Base-by-base conservation (phyloP, 92 coral and sea anemone species). In the Actinostola sp. region DNA sequence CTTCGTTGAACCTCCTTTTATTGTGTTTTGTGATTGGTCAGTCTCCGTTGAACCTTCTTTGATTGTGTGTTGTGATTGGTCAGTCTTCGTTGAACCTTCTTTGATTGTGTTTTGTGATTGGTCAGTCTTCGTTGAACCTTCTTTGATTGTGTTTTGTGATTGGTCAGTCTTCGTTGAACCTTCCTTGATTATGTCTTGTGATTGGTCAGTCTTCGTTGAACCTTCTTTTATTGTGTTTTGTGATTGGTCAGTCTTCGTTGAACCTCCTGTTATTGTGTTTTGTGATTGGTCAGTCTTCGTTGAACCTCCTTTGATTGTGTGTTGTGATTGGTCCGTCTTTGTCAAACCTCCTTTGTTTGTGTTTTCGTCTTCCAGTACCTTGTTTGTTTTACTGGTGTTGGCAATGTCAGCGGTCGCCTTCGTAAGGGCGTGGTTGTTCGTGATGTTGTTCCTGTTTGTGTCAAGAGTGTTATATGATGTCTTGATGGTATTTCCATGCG, bases 321-420 rank as follows among this genome's bases (percentile, higher is more conserved):
- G 8, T 17, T 46, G 72, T 39, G 72, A 66, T 45, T 45, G 72
- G 72, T n/a, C 72, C 45, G 72, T 16, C 28, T 27, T 20, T 27
- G 38, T 2, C 11, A 65, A 65, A 12, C 55, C 71, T 6, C 14
- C 38, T 10, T 65, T 65, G 71, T 24, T 66, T 7, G 24, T 39
- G 16, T n/a, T 13, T 24, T 45, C 32, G 65, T 70, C 69, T 36
- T 21, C 53, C 50, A 16, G n/a, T 24, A 2, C 27, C 23, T 67
- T 10, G 42, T 0, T 32, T 19, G 26, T 34, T 17, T 28, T 60
- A 12, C 7, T 33, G 19, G 27, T 62, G 23, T 3, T 62, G 26
- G 5, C 17, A 17, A 4, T 54, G 30, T 17, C 34, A 29, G 2
- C 16, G 67, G 63, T 27, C 42, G 42, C 11, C 42, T 36, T 36